Base-by-base conservation (phyloP, 1,140 invertebrate genomes). In the Pinna nobilis region DNA sequence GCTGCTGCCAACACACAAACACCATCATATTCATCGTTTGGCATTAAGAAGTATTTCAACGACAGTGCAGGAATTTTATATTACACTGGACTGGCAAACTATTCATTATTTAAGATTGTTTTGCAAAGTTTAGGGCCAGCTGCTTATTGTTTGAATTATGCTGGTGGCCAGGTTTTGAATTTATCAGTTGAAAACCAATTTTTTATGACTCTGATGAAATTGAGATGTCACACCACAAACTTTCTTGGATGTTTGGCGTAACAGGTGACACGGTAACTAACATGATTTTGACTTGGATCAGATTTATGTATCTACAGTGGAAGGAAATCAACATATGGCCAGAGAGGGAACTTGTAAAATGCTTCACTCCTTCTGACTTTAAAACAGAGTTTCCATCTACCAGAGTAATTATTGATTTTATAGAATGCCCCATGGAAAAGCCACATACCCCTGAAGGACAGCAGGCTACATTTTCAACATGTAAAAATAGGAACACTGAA, bases 321-420 rank as follows among this genome's bases (percentile, higher is more conserved):
- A 69, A 64, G 20, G 61, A 80, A 68, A n/a, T 85, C 39, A 68
- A 83, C 60, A 53, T 61, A 23, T 87, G 83, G 82, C 83, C 83
- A 44, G 65, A 37, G 7, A 41, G 68, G 76, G 76, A 84, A 59
- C 7, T 80, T 61, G 67, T 61, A 30, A 35, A 30, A n/a, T 70
- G 28, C 20, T 74, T 85, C 55, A 77, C 72, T 76, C 85, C 83
- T 55, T 57, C 71, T 59, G 71, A 71, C 28, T 85, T 86, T 49
- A 79, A 76, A 63, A 60, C 32, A 50, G 49, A 80, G 11, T 83
- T 75, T 80, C 77, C 82, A 39, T 70, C 39, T 11, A 85, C 83
- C 50, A 61, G 81, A 53, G 79, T 85, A 6, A 84, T 82, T 28
- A 44, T 85, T 44, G 84, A 87, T 80, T 76, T 64, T 18, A 82